Evolutionary conservation across 2,888 invertebrate species (phyloP), one percentile per base, ranked within the genome.

Genomic region (Resseliella maxima): DNA sequence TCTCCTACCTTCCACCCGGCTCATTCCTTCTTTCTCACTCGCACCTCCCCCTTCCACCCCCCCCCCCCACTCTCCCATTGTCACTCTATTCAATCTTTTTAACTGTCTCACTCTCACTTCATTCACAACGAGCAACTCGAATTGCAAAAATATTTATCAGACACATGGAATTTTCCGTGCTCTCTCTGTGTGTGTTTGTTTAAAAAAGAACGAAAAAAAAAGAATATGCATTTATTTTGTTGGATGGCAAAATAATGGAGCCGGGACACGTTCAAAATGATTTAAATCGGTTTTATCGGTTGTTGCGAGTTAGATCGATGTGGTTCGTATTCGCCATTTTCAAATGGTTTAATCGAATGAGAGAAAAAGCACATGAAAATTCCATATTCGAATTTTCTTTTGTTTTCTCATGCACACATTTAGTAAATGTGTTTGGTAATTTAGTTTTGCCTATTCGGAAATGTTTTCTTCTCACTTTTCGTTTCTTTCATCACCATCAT

Each of bases 211-310:
- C n/a, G n/a, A n/a, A n/a, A n/a, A n/a, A n/a, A n/a, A n/a, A n/a
- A n/a, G n/a, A 72, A 27, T 59, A 59, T 59, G 59, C 59, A 59
- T 59, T 59, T n/a, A 24, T 24, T 3, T 35, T 35, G 46, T 15
- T n/a, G 31, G 31, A 72, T 72, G 21, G 72, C 18, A 31, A 72
- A 72, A 72, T 72, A 72, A 72, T 72, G 72, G 72, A 72, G 72
- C 72, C 72, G 31, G 72, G 72, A 72, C 72, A 72, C 72, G 72
- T 72, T 72, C 72, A 72, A 72, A 72, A 72, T 72, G 72, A 72
- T 72, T 72, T 72, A 72, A 72, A 72, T 72, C 31, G 72, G 31
- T 72, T 72, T 72, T 31, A 72, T 72, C 72, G 35, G 72, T 72
- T 31, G 72, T 35, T 59, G 50, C 24, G 27, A 31, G 12, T 72